phyloP scores from a whole-genome alignment of 2,797 vertebrate species.

The Gastrophryne carolinensis region DNA sequence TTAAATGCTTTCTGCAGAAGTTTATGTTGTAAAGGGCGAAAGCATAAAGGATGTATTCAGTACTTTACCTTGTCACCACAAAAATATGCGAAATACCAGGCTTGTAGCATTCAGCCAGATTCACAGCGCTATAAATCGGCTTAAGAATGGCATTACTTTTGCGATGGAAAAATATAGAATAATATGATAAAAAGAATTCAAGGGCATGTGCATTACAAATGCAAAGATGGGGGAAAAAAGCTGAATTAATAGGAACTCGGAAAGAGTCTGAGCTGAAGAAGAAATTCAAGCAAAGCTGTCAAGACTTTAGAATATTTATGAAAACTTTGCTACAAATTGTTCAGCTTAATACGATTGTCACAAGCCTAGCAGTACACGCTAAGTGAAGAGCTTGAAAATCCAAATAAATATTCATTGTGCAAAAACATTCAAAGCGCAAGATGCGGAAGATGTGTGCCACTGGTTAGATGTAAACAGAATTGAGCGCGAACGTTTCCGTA shows the following conservation, averaged over 20 bases:
- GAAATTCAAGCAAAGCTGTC: slow-evolving; percentile 34
- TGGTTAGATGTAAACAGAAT: not conserved
- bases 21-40: slow-evolving; percentile 6
- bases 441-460: not conserved
- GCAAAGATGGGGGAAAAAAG: slow-evolving; percentile 9
- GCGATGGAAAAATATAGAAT: slow-evolving; percentile 37
- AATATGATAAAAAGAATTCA: slow-evolving; percentile 38
- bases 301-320: slow-evolving; percentile 37
- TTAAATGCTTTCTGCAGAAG: slow-evolving; percentile 16
- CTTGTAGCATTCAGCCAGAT: slow-evolving; percentile 12
- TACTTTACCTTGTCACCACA: slow-evolving; percentile 1
- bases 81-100: slow-evolving; percentile 17
- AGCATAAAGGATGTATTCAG: slow-evolving; percentile 23
- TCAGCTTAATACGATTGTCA: slow-evolving; percentile 41
- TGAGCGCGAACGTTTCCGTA: too few relatives aligned
- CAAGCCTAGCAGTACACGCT: slow-evolving; percentile 11
- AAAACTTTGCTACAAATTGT: slow-evolving; percentile 39
- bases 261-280: slow-evolving; percentile 14
- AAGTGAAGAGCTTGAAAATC: not conserved
- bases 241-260: slow-evolving; percentile 44
- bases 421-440: not conserved
- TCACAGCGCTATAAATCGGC: slow-evolving; percentile 39
- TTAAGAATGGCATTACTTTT: slow-evolving; percentile 39
- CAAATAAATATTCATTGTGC: slow-evolving; percentile 22
- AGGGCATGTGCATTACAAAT: slow-evolving; percentile 46